Evolutionary conservation across 2,797 vertebrate genomes (phyloP).

Genomic region (Limosa lapponica): DNA sequence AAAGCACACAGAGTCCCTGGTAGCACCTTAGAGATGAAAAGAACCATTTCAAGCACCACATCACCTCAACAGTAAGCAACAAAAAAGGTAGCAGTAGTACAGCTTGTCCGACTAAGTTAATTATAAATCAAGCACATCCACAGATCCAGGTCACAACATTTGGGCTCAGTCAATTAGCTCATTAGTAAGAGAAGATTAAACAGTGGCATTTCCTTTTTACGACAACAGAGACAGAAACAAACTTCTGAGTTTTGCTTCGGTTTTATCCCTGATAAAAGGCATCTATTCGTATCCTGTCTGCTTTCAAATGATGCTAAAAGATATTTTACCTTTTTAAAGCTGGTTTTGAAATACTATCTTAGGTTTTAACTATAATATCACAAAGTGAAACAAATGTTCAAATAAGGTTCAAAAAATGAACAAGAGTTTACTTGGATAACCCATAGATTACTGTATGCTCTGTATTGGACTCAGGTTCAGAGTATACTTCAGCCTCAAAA

Average conservation of each 20-base stretch:
- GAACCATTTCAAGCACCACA: not conserved
- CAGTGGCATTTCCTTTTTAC: not conserved
- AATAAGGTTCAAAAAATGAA: not conserved
- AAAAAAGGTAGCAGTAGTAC: not conserved
- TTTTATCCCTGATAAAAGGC: not conserved
- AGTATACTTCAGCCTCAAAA: not conserved
- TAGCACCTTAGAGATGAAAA: not conserved
- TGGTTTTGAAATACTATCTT: not conserved
- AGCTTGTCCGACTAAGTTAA: not conserved
- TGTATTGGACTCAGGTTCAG: not conserved
- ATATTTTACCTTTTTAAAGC: not conserved
- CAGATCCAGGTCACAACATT: not conserved
- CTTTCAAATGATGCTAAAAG: not conserved
- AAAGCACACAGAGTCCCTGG: not conserved
- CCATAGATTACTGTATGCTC: not conserved
- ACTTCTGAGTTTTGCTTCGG: not conserved
- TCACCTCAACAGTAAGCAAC: not conserved
- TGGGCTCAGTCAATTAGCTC: not conserved
- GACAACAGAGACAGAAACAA: not conserved
- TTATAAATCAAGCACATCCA: not conserved
- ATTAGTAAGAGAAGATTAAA: not conserved
- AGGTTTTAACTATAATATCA: not conserved
- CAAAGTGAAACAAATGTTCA: not conserved
- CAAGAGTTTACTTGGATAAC: not conserved
- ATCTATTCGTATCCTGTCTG: not conserved